Evolutionary conservation across 2,888 invertebrate species (phyloP), one percentile per base, ranked within the genome.

Genomic region (Petrolisthes cinctipes): DNA sequence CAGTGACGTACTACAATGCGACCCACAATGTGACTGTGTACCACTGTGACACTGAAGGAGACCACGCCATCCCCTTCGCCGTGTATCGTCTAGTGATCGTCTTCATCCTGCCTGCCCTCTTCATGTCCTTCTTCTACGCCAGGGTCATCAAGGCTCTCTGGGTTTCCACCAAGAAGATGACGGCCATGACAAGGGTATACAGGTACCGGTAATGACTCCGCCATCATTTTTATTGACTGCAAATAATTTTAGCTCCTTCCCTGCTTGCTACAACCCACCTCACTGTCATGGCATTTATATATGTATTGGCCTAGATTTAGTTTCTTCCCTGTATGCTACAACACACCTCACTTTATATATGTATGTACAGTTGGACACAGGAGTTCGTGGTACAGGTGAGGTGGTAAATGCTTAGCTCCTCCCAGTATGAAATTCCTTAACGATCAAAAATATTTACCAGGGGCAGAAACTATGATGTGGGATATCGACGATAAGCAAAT

Each of bases 61-160:
- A 89, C 61, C 89, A 91, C 78, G 91, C 91, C 71, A 90, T 91
- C 23, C 89, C 91, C 23, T 92, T 92, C 88, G 92, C 93, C 80
- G 91, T 93, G 76, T 93, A 93, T 91, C 93, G 93, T 89, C 91
- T 93, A 76, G 86, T 92, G 66, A 91, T 92, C 76, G 92, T 93
- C 92, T 93, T 93, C 89, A 91, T 92, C 5, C 89, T 93, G 37
- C 93, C 93, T 0, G 92, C 92, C 17, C 53, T 92, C 17, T 91
- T 93, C 78, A 93, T 93, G 92, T 90, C 92, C 4, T 92, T 92
- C 91, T 93, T 93, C 91, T 93, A 93, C 91, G 91, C 92, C 6
- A 92, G 92, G 20, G 93, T 93, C 90, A 93, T 93, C 53, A 92
- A 92, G 68, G 93, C 93, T 20, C 92, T 93, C 7, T 93, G 93